Evolutionary conservation across 2,113 vertebrate species (phyloP).

Genomic region (Paramormyrops kingsleyae): DNA sequence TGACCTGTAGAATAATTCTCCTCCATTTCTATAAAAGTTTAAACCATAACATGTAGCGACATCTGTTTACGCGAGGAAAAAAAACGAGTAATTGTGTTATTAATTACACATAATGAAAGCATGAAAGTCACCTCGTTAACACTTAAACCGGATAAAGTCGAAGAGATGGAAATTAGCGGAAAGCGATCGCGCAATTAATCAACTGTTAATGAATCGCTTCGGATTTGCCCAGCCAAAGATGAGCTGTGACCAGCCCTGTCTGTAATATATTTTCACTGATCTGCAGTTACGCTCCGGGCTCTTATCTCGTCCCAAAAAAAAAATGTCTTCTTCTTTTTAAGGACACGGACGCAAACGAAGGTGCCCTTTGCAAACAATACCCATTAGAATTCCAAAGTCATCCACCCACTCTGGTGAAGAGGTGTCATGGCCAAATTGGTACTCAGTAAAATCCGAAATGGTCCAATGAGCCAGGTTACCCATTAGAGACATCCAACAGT

Average conservation of each 20-base stretch:
- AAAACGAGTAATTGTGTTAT: slow-evolving; percentile 36
- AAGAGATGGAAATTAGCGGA: slow-evolving; percentile 28
- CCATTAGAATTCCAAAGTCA: slow-evolving; percentile 37
- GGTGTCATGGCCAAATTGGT: slow-evolving; percentile 10
- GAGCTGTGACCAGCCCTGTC: slow-evolving; percentile 35
- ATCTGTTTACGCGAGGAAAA: slow-evolving; percentile 33
- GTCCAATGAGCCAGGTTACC: slow-evolving; percentile 26
- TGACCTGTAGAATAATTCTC: background rate
- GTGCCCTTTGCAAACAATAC: slow-evolving; percentile 49
- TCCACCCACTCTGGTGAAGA: slow-evolving; percentile 26
- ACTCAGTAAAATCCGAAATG: slow-evolving; percentile 26
- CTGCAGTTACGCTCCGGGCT: slow-evolving; percentile 13
- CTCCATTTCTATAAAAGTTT: background rate
- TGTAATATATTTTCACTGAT: slow-evolving; percentile 17
- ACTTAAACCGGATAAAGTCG: slow-evolving; percentile 18
- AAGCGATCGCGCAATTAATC: slow-evolving; percentile 36
- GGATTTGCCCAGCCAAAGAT: slow-evolving; percentile 27
- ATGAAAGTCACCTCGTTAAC: slow-evolving; percentile 43
- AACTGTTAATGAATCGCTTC: slow-evolving; percentile 40
- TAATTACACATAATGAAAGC: slow-evolving; percentile 40
- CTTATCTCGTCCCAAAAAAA: slow-evolving; percentile 19
- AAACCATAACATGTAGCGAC: slow-evolving; percentile 28
- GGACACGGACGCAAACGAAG: slow-evolving; percentile 38
- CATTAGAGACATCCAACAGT: slow-evolving; percentile 33
- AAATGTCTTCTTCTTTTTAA: slow-evolving; percentile 33